A percentile compares a stretch with the other conserved stretches of the same genome.
phyloP scores from a whole-genome alignment of 1,140 invertebrate species.

The Thrips palmi region DNA sequence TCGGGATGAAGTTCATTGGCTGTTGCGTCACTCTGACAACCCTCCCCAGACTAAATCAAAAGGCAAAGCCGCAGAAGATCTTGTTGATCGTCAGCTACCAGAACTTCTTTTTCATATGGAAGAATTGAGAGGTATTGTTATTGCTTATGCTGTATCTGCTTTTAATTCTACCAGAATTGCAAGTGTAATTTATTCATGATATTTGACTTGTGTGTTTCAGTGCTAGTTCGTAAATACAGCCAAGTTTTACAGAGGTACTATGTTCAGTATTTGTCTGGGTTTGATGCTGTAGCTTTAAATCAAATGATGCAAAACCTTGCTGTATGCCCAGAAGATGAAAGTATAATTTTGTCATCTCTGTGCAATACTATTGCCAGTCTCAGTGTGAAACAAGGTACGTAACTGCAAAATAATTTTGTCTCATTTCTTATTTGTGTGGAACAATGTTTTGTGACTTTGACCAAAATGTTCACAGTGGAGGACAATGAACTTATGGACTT shows the following conservation, averaged over 20 bases:
- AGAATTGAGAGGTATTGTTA: constrained; percentile 49
- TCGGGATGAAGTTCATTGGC: constrained; percentile 93
- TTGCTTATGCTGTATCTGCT: constrained; percentile 6
- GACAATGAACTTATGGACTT: constrained; percentile 95
- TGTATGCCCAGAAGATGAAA: constrained; percentile 85
- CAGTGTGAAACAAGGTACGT: constrained; percentile 68
- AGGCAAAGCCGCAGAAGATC: constrained; percentile 69
- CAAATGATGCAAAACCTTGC: constrained; percentile 76
- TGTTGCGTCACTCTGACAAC: constrained; percentile 90
- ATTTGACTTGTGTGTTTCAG: constrained; percentile 23
- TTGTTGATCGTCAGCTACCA: constrained; percentile 85
- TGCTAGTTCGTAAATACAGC: constrained; percentile 81
- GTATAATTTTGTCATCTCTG: constrained; percentile 80
- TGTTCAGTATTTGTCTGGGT: constrained; percentile 88
- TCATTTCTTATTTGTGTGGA: constrained; percentile 7
- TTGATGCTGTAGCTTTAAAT: constrained; percentile 83
- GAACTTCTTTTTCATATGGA: constrained; percentile 97
- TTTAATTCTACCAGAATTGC: neutral
- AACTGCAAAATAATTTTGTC: neutral
- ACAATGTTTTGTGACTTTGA: neutral
- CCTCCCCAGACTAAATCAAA: constrained; percentile 73
- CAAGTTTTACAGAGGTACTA: constrained; percentile 97
- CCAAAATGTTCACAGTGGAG: constrained; percentile 42
- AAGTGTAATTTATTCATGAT: constrained; percentile 1
- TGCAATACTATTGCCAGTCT: constrained; percentile 75